A percentile compares a stretch with the other conserved stretches of the same genome.
Conservation (phyloP, 2,888 invertebrate species). For the Anaspis maculata region DNA sequence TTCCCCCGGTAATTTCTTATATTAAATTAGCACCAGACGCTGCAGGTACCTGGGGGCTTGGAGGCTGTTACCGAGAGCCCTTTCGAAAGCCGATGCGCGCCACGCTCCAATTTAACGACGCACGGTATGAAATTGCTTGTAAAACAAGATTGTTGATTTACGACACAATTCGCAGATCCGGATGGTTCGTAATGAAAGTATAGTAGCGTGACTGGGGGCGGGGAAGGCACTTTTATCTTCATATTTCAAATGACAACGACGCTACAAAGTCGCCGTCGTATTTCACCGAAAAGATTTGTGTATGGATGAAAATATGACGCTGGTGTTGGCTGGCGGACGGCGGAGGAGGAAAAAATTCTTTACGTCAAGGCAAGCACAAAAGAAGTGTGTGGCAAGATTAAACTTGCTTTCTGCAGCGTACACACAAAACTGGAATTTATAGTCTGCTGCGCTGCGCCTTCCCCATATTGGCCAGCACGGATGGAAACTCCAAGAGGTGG, state of each 20-base stretch:
- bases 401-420: conserved; percentile 24
- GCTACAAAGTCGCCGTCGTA: conserved; percentile 9
- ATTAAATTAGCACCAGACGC: too few relatives aligned
- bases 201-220: conserved; percentile 3
- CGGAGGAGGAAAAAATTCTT: too few relatives aligned
- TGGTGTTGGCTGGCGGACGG: conserved; percentile 3
- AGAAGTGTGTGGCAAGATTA: conserved; percentile 22
- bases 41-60: too few relatives aligned
- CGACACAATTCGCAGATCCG: conserved; percentile 3
- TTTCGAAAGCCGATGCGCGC: too few relatives aligned
- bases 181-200: conserved; percentile 7
- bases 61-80: too few relatives aligned
- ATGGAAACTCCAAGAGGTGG: conserved; percentile 18
- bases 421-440: conserved; percentile 25
- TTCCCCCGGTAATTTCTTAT: too few relatives aligned
- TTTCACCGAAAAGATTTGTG: conserved; percentile 13
- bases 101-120: too few relatives aligned
- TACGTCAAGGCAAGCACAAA: conserved; percentile 13
- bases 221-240: conserved; percentile 12
- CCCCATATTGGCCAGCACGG: conserved; percentile 23
- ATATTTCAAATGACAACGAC: conserved; percentile 13
- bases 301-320: conserved; percentile 17
- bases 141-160: conserved; percentile 13
- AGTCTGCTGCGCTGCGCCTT: conserved; percentile 18
- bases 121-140: conserved; percentile 4